These are phyloP conservation scores for Panulirus ornatus DNA, from an alignment of 1,140 invertebrate species.

Conservation along the genomic window DNA sequence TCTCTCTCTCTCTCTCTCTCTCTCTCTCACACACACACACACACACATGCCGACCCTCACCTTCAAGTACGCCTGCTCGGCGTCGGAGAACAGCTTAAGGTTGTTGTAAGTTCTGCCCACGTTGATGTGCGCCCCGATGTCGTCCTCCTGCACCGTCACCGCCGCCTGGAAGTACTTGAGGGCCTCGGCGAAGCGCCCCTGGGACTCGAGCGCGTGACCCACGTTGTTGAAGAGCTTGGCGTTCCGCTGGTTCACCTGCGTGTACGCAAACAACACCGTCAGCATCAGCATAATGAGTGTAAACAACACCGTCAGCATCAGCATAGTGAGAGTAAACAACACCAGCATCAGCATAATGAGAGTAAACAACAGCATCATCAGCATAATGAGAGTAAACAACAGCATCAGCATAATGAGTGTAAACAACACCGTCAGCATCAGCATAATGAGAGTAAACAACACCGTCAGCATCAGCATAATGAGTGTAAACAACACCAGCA, in stretches of 20 bases:
- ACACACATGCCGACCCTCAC: conserved; percentile 79
- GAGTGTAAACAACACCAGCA: no score
- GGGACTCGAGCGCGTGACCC: conserved; percentile 94
- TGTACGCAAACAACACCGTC: no score
- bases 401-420: no score
- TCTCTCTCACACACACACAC: not conserved
- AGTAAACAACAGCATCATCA: no score
- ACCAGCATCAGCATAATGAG: no score
- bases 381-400: no score
- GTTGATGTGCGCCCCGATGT: conserved; percentile 98
- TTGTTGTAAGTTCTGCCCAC: conserved; percentile 96
- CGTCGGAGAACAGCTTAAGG: conserved; percentile 92
- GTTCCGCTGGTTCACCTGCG: conserved; percentile 83
- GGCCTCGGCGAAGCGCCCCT: conserved; percentile 90
- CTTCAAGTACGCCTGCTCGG: conserved; percentile 93
- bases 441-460: no score
- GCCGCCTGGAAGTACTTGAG: conserved; percentile 95
- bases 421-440: no score
- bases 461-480: no score
- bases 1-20: not conserved
- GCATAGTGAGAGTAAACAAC: no score
- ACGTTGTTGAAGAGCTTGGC: conserved; percentile 98
- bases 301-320: no score
- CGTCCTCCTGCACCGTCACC: conserved; percentile 93
- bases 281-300: no score